Percentiles rank a stretch among this genome's conserved stretches.
phyloP scores from a whole-genome alignment of 2,888 invertebrate genomes.

The Serrognathus titanus region DNA sequence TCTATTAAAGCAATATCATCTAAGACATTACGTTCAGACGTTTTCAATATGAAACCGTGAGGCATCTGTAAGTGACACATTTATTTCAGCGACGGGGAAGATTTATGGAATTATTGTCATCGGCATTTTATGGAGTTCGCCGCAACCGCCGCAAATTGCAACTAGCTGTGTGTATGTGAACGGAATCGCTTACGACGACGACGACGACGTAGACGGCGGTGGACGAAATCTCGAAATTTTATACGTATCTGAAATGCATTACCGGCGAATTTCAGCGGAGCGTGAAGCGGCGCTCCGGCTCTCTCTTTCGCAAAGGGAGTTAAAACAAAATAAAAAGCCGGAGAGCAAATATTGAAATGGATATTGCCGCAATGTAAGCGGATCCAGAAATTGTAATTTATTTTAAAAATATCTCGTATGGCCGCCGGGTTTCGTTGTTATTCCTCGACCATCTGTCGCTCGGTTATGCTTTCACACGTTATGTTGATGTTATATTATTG shows the following conservation, averaged over 20 bases:
- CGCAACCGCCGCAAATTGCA: background rate
- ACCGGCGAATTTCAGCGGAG: slow-evolving; percentile 25
- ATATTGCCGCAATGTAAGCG: slow-evolving; percentile 32
- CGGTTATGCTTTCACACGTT: slow-evolving; percentile 42
- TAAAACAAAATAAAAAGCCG: slow-evolving; percentile 23
- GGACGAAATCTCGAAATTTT: slow-evolving; percentile 25
- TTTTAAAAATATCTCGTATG: slow-evolving; percentile 36
- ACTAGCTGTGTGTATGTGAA: background rate
- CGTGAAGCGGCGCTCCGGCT: slow-evolving; percentile 22
- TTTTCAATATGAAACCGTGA: slow-evolving; percentile 4
- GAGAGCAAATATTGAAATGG: slow-evolving; percentile 35
- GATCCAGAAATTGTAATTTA: slow-evolving; percentile 35
- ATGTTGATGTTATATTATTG: slow-evolving; percentile 37
- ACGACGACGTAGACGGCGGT: slow-evolving; percentile 2
- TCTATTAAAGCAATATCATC: too few species aligned
- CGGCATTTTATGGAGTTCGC: slow-evolving; percentile 15
- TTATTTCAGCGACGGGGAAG: slow-evolving; percentile 12
- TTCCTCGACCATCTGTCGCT: slow-evolving; percentile 37
- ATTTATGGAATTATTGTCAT: slow-evolving; percentile 17
- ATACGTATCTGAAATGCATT: slow-evolving; percentile 23
- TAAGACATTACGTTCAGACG: background rate
- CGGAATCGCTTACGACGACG: slow-evolving; percentile 7
- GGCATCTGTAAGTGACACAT: slow-evolving; percentile 16
- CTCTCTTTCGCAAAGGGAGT: slow-evolving; percentile 19
- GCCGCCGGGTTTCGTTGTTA: slow-evolving; percentile 32